These are phyloP conservation scores for Salminus brasiliensis DNA, from an alignment of 2,113 vertebrate genomes.

Conservation along the genomic window DNA sequence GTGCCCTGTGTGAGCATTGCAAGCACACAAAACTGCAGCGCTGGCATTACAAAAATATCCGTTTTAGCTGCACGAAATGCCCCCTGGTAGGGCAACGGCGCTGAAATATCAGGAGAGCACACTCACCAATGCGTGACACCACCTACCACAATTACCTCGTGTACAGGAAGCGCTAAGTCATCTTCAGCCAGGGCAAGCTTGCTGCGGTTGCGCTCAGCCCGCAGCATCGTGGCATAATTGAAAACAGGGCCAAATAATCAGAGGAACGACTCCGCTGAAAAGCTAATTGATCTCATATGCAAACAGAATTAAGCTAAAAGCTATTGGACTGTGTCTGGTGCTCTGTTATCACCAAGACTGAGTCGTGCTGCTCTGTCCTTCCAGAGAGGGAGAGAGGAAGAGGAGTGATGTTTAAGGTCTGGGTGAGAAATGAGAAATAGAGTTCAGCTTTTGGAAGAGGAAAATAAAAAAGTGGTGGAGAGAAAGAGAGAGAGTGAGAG, in stretches of 20 bases:
- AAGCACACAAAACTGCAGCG: constrained; percentile 10
- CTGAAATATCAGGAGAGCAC: constrained; percentile 36
- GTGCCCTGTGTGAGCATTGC: not conserved
- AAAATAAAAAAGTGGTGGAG: not conserved
- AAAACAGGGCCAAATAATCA: constrained; percentile 56
- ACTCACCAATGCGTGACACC: constrained; percentile 24
- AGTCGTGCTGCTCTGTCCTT: constrained; percentile 21
- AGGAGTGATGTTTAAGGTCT: constrained; percentile 26
- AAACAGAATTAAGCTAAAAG: constrained; percentile 59
- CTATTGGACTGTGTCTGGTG: constrained; percentile 49
- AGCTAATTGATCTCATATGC: constrained; percentile 54
- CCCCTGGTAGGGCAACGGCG: not conserved
- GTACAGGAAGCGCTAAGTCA: constrained; percentile 32
- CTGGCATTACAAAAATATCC: constrained; percentile 20
- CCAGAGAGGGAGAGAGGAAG: not conserved
- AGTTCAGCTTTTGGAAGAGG: not conserved
- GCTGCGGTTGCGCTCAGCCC: constrained; percentile 35
- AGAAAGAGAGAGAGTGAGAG: constrained; percentile 4
- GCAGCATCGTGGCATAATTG: constrained; percentile 44
- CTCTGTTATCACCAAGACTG: constrained; percentile 45
- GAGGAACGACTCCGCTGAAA: constrained; percentile 50
- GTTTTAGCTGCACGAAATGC: constrained; percentile 31
- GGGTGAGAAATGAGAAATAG: constrained; percentile 13
- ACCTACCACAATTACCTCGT: constrained; percentile 35
- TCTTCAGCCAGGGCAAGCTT: constrained; percentile 26